Conservation (phyloP, 2,888 invertebrate genomes). For the Troides aeacus region DNA sequence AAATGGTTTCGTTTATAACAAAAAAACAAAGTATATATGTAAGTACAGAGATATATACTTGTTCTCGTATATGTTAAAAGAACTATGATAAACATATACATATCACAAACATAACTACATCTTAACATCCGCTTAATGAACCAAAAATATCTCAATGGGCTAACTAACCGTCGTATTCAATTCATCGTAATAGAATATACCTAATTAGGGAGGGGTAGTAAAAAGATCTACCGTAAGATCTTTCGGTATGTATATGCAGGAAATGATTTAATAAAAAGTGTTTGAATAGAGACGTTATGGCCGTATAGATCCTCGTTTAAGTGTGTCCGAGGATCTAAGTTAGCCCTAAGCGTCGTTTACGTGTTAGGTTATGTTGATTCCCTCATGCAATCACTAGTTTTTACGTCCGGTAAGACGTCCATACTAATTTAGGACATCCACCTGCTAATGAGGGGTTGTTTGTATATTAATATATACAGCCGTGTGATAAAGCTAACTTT, state of each 20-base stretch:
- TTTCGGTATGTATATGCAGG: conserved; percentile 11
- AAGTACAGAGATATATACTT: no score
- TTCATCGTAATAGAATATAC: conserved; percentile 19
- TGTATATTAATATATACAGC: conserved; percentile 12
- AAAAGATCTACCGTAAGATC: neutral
- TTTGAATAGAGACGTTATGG: conserved; percentile 26
- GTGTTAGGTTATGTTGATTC: conserved; percentile 9
- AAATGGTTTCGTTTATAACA: no score
- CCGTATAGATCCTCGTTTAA: conserved; percentile 12
- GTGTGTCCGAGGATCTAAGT: conserved; percentile 16
- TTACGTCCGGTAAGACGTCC: neutral
- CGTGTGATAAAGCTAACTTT: conserved; percentile 2
- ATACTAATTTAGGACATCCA: conserved; percentile 20
- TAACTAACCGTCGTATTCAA: neutral
- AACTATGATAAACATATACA: no score
- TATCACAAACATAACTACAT: no score
- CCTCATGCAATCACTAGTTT: conserved; percentile 1
- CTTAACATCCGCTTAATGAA: no score
- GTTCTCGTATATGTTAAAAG: no score
- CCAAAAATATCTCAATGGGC: no score
- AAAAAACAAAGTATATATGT: no score
- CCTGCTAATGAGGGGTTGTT: conserved; percentile 16
- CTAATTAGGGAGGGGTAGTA: conserved; percentile 9
- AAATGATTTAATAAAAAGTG: conserved; percentile 22
- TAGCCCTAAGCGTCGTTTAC: conserved; percentile 13